These are phyloP conservation scores for Seira musarum DNA, from an alignment of 2,888 invertebrate species.

Conservation along the genomic window DNA sequence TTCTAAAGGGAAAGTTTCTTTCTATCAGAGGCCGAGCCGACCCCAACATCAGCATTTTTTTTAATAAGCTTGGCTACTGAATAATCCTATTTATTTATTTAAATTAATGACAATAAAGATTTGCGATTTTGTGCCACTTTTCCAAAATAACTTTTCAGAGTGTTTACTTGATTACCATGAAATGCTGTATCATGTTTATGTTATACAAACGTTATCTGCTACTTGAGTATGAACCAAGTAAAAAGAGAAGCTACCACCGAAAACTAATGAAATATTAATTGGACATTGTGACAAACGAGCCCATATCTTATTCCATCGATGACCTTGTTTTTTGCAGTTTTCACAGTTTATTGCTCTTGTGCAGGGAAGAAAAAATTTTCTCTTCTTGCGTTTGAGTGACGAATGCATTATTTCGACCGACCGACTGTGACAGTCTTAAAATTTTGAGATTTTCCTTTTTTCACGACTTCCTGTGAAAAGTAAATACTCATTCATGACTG, in stretches of 20 bases:
- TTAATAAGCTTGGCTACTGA: too few species aligned
- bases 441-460: neutral
- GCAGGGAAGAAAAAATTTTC: neutral
- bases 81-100: too few species aligned
- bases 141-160: too few species aligned
- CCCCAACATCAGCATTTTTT: too few species aligned
- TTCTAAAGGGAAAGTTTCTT: conserved; percentile 30
- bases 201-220: neutral
- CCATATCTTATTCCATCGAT: neutral
- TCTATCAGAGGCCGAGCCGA: too few species aligned
- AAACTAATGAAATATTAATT: conserved; percentile 44
- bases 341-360: neutral
- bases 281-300: neutral
- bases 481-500: neutral
- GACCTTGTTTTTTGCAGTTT: neutral
- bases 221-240: neutral
- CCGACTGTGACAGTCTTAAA: too few species aligned
- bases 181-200: neutral
- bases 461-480: neutral
- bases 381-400: neutral
- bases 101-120: too few species aligned
- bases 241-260: conserved; percentile 4
- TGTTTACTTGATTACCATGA: too few species aligned
- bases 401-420: too few species aligned
- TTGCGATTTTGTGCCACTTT: too few species aligned